Evolutionary conservation across 2,797 vertebrate genomes (phyloP).

Genomic region (Manis pentadactyla): DNA sequence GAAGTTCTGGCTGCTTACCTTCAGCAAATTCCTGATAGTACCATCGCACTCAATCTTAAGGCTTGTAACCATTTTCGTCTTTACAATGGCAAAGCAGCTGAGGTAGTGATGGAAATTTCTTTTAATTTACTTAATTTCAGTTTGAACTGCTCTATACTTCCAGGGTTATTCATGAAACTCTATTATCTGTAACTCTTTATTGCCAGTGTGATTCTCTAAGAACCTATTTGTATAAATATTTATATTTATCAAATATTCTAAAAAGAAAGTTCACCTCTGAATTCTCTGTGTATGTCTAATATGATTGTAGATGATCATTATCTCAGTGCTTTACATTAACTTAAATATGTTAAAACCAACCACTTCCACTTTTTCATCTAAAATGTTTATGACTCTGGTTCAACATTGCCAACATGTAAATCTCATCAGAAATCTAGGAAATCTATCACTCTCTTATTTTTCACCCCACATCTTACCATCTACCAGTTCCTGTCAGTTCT

Average conservation of each 20-base stretch:
- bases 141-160: conserved; percentile 29
- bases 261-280: conserved; percentile 51
- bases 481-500: neutral
- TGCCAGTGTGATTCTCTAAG: conserved; percentile 24
- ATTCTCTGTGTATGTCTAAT: neutral
- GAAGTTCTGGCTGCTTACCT: conserved; percentile 97
- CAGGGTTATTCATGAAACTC: neutral
- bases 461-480: neutral
- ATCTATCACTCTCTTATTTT: neutral
- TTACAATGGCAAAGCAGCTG: conserved; percentile 97
- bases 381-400: neutral
- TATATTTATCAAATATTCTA: conserved; percentile 31
- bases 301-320: neutral
- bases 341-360: conserved; percentile 32
- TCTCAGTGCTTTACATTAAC: neutral
- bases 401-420: neutral
- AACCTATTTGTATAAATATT: conserved; percentile 34
- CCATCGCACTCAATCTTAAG: conserved; percentile 98
- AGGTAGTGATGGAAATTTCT: conserved; percentile 88
- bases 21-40: conserved; percentile 97
- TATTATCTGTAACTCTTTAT: neutral
- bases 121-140: conserved; percentile 42
- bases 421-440: neutral
- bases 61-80: conserved; percentile 98
- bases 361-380: conserved; percentile 17